Evolutionary conservation across 2,113 vertebrate genomes (phyloP).

Genomic region (Platysternon megacephalum): DNA sequence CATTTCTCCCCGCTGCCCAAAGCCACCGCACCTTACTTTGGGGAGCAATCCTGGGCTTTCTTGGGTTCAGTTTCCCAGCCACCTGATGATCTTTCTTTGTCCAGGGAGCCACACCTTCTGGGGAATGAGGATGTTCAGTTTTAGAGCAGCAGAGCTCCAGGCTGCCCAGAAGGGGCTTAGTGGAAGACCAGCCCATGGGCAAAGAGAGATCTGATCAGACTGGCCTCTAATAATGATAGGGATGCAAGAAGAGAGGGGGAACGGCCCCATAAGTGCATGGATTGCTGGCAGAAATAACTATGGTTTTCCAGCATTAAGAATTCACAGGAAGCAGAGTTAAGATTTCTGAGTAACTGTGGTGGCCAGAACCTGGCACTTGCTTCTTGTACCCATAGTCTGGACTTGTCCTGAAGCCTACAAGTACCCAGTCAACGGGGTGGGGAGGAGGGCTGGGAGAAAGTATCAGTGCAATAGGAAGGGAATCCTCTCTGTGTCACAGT

Average conservation of each 20-base stretch:
- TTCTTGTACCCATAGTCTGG: background rate
- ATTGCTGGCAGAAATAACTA: background rate
- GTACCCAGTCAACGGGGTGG: background rate
- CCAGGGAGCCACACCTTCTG: background rate
- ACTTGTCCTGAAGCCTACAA: background rate
- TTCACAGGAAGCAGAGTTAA: background rate
- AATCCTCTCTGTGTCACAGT: background rate
- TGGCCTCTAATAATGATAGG: accelerated
- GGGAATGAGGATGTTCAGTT: background rate
- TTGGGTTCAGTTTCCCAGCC: background rate
- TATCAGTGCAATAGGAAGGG: slow-evolving; percentile 30
- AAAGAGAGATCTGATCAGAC: background rate
- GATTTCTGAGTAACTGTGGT: accelerated
- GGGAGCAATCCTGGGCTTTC: background rate
- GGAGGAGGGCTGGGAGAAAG: background rate
- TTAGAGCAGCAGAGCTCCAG: background rate
- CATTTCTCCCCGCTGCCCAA: background rate
- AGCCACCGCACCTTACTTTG: accelerated
- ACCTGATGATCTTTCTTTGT: accelerated
- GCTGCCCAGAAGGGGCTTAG: background rate
- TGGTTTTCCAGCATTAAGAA: background rate
- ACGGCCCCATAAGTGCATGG: background rate
- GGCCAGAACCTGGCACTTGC: background rate
- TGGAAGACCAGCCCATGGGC: background rate
- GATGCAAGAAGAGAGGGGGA: background rate